A percentile compares a stretch with the other conserved stretches of the same genome.
Evolutionary conservation across 2,888 invertebrate genomes (phyloP).

Genomic region (Steinernema hermaphroditum): DNA sequence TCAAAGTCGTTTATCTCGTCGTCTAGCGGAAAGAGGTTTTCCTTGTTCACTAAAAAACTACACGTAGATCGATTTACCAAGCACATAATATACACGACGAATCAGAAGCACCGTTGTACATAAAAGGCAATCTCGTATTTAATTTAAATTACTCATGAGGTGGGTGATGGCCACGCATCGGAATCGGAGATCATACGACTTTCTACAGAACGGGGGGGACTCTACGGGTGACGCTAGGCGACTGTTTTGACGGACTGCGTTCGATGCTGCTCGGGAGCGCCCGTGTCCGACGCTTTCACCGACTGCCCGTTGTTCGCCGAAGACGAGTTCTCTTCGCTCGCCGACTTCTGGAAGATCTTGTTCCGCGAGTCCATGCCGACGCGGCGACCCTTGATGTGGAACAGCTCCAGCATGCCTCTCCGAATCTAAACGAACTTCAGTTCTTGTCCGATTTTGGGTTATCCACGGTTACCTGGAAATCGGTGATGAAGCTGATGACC

Average conservation of each 20-base stretch:
- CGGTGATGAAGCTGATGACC: constrained; percentile 58
- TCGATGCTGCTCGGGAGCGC: not conserved
- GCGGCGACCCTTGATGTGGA: constrained; percentile 36
- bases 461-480: constrained; percentile 52
- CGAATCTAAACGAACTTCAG: constrained; percentile 37
- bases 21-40: not conserved
- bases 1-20: not conserved
- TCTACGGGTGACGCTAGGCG: not conserved
- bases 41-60: not conserved
- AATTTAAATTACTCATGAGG: constrained; percentile 23
- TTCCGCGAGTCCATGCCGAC: constrained; percentile 31
- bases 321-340: constrained; percentile 13
- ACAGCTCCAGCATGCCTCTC: constrained; percentile 40
- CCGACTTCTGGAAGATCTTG: constrained; percentile 11
- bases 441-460: not conserved
- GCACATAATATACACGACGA: not conserved
- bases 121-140: constrained; percentile 6
- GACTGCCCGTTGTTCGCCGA: not conserved
- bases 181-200: constrained; percentile 12
- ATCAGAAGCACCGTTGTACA: not conserved
- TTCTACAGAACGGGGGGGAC: not conserved
- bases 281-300: not conserved
- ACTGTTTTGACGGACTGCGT: constrained; percentile 4
- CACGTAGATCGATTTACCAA: not conserved
- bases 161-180: constrained; percentile 23